Base-by-base conservation (phyloP, 2,113 vertebrate genomes). In the Piliocolobus tephrosceles region DNA sequence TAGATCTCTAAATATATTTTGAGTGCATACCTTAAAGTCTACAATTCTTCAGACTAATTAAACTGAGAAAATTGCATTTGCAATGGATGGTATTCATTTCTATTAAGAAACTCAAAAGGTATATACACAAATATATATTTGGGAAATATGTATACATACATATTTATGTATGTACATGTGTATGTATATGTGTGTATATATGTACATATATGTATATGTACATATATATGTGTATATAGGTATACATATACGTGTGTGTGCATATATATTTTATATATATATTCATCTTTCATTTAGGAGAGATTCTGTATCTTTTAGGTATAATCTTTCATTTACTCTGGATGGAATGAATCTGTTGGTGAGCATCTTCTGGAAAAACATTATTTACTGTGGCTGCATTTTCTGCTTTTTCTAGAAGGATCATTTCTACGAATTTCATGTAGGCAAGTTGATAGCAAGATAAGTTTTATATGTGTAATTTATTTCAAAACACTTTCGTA, bases 1-100 rank as follows among this genome's bases (percentile, higher is more conserved):
- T 76, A 89, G 52, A 38, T 86, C 7, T 88, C 52, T 93, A 92
- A 91, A 73, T 35, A 55, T 55, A 64, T 89, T 80, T 91, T 91
- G 9, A 89, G 3, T 57, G 57, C 0, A 18, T 50, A 94, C 6
- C 4, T 82, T 89, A 27, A 55, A 92, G n/a, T 17, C 7, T 95
- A 72, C 2, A 90, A 72, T 88, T 93, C 55, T 84, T 18, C 25
- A 75, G 27, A 79, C 2, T 18, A 78, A n/a, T 17, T 4, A 89
- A 81, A 16, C 14, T 79, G 55, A 82, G 43, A 25, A 45, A 57
- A 55, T 81, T 79, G 27, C 27, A 45, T 0, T 58, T 87, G 1
- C 5, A 70, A 84, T 75, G 68, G 8, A 64, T 38, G 18, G 22
- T 25, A 5, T 4, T 88, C 9, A 27, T 17, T 87, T 88, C 75